phyloP scores from a whole-genome alignment of 1,140 invertebrate species.

The Drosophila mayri region DNA sequence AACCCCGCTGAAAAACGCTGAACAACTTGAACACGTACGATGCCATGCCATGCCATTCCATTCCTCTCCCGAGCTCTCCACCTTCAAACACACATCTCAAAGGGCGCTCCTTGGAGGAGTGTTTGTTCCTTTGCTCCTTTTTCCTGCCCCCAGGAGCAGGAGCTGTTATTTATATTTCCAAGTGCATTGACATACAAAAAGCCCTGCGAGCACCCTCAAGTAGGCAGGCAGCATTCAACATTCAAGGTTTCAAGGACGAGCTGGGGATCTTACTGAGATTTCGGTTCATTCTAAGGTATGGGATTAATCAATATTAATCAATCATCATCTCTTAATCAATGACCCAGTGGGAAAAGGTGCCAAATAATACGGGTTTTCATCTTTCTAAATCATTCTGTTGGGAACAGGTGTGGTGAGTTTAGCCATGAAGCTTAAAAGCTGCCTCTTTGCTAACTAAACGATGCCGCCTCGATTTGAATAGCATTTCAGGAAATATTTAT shows the following conservation, averaged over 20 bases:
- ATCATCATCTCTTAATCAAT: conserved; percentile 15
- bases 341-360: conserved; percentile 26
- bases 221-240: conserved; percentile 59
- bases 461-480: conserved; percentile 2
- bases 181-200: conserved; percentile 80
- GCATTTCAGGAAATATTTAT: background rate
- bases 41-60: conserved; percentile 29
- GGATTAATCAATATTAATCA: conserved; percentile 41
- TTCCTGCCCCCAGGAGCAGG: conserved; percentile 17
- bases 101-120: conserved; percentile 22
- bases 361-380: background rate
- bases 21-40: conserved; percentile 74
- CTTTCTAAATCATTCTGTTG: background rate
- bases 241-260: conserved; percentile 38
- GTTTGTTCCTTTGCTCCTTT: conserved; percentile 31
- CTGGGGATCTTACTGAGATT: conserved; percentile 4
- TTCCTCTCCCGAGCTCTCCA: conserved; percentile 4
- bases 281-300: background rate
- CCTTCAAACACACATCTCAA: conserved; percentile 38
- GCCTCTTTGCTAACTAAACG: background rate
- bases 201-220: conserved; percentile 60
- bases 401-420: conserved; percentile 30
- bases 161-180: conserved; percentile 63
- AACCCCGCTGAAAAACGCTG: conserved; percentile 51
- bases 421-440: conserved; percentile 32